Conservation (phyloP, 2,797 vertebrate genomes). For the Malacoraja senta region DNA sequence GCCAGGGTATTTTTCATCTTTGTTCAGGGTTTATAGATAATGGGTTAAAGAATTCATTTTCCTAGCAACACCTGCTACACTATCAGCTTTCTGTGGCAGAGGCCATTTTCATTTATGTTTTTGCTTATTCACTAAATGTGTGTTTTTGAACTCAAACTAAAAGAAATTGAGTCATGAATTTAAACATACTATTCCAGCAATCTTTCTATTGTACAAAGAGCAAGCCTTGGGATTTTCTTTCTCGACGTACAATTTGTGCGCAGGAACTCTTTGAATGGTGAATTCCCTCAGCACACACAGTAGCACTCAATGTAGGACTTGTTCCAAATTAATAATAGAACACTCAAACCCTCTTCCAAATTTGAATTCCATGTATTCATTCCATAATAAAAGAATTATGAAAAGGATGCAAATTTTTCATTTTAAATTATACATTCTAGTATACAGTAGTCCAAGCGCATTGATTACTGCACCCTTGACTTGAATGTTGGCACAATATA, state of each 20-base stretch:
- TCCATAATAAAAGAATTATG: background rate
- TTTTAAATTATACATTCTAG: conserved; percentile 32
- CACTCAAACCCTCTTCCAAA: conserved; percentile 12
- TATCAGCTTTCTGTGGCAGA: conserved; percentile 23
- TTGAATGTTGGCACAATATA: conserved; percentile 27
- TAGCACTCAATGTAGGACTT: conserved; percentile 5
- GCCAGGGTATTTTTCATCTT: background rate
- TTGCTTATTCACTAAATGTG: conserved; percentile 17
- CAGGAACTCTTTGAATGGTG: conserved; percentile 27
- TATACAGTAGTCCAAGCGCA: background rate
- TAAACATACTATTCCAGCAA: conserved; percentile 24
- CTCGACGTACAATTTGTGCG: background rate
- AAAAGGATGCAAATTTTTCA: conserved; percentile 1
- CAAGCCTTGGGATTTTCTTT: conserved; percentile 5
- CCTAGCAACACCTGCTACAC: background rate
- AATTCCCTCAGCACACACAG: conserved; percentile 29
- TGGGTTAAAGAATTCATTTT: conserved; percentile 32
- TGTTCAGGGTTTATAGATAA: conserved; percentile 25
- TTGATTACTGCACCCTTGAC: conserved; percentile 21
- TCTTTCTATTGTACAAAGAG: background rate
- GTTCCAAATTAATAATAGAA: conserved; percentile 34
- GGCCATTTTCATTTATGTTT: conserved; percentile 35
- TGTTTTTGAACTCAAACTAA: conserved; percentile 14
- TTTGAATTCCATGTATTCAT: conserved; percentile 10
- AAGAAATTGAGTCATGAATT: conserved; percentile 17